These are phyloP conservation scores for Hydrozoanthus gracilis DNA, from an alignment of 92 coral and sea anemone genomes.

Conservation along the genomic window DNA sequence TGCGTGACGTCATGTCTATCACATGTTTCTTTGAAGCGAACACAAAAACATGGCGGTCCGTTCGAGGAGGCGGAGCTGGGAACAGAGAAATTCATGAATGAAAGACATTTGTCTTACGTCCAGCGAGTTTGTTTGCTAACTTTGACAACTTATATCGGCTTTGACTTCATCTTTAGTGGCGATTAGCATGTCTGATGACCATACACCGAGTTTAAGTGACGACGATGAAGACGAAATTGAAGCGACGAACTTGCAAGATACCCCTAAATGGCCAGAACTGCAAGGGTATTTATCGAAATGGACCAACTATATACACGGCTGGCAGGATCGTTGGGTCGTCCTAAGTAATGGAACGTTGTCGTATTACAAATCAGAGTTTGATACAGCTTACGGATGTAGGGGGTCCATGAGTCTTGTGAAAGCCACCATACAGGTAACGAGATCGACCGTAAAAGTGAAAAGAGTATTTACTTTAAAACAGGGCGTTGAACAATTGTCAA, in stretches of 20 bases:
- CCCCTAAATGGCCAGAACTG: slow-evolving; percentile 75
- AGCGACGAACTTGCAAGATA: slow-evolving; percentile 59
- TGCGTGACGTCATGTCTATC: slow-evolving; percentile 46
- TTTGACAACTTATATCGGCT: slow-evolving; percentile 1
- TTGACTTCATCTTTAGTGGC: slow-evolving; percentile 60
- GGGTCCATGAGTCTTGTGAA: slow-evolving; percentile 98
- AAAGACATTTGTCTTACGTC: slow-evolving; percentile 12
- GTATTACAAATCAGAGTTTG: slow-evolving; percentile 93
- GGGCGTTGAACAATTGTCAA: neutral
- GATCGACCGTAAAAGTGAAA: neutral
- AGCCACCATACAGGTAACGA: slow-evolving; percentile 86
- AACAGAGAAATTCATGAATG: slow-evolving; percentile 1
- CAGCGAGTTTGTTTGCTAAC: slow-evolving; percentile 16
- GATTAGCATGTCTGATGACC: slow-evolving; percentile 96
- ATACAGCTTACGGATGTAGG: slow-evolving; percentile 96
- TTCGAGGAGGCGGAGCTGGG: slow-evolving; percentile 73
- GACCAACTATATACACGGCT: slow-evolving; percentile 99
- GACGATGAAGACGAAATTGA: slow-evolving; percentile 96
- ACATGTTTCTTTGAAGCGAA: slow-evolving; percentile 54
- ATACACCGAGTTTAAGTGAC: slow-evolving; percentile 92
- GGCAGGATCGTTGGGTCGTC: slow-evolving; percentile 99
- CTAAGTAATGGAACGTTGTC: slow-evolving; percentile 91
- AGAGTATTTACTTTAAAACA: neutral
- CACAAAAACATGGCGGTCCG: slow-evolving; percentile 84
- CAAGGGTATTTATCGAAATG: slow-evolving; percentile 97